Base-by-base conservation (phyloP, 1,140 invertebrate genomes). In the Apis florea region DNA sequence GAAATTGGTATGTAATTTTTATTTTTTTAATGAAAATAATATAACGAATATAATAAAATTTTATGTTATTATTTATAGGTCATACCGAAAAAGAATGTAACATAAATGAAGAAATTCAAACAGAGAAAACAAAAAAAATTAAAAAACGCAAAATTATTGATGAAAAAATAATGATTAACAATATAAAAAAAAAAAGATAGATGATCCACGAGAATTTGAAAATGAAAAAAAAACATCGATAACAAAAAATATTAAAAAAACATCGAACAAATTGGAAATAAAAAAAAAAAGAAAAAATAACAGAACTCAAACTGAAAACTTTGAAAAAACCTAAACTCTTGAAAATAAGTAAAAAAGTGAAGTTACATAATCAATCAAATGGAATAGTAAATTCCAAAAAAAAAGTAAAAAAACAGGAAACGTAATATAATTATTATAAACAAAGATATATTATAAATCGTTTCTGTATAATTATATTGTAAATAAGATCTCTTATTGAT, bases 71-170 rank as follows among this genome's bases (percentile, higher is more conserved):
- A 79, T 76, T 89, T 85, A 4, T 63, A 89, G 90, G 91, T 70
- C 90, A 92, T 64, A 88, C 79, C 49, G 81, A 66, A 72, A 83
- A 88, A 85, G 85, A 84, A 84, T 80, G 85, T 83, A 66, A 83
- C 24, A 59, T n/a, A 2, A 24, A 81, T 59, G 9, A 21, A 21
- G 19, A 56, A 58, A 49, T 0, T 82, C 11, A 51, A 0, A 5
- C 2, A 67, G 15, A 54, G 21, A 67, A 67, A 77, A 21, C 1
- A 5, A 64, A 76, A 40, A 81, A 26, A 72, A 12, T 47, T 64
- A 26, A 61, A 11, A 88, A 85, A 69, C 83, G 79, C 53, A 83
- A 84, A 31, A 15, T 40, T 51, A 67, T 13, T 3, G 19, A 13
- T 24, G 58, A 83, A 2, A 67, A 66, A 68, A 63, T 47, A 13